These are phyloP conservation scores for Anthoscopus minutus DNA, from an alignment of 2,113 vertebrate genomes.

Conservation along the genomic window DNA sequence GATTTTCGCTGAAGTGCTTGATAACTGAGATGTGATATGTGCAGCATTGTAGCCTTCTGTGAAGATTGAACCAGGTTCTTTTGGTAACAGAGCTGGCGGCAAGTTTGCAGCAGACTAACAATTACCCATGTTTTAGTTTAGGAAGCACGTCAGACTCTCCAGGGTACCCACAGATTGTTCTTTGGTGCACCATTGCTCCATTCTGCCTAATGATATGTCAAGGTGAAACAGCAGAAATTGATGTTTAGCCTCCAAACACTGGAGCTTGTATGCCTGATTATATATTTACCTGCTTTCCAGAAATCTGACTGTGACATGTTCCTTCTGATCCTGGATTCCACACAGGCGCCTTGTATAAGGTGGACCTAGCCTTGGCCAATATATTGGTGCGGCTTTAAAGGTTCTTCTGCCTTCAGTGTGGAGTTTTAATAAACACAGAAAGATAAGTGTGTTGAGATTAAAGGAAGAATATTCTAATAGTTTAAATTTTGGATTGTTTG, in stretches of 20 bases:
- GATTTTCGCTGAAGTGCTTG: conserved; percentile 3
- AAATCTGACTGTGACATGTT: neutral
- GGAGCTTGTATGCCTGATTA: neutral
- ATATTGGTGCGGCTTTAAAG: neutral
- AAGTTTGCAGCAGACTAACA: neutral
- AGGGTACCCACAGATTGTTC: neutral
- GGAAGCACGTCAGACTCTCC: neutral
- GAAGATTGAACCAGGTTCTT: neutral
- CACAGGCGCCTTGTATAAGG: neutral
- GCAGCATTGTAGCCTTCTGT: neutral
- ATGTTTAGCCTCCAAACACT: neutral
- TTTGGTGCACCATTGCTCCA: neutral
- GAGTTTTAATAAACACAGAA: neutral
- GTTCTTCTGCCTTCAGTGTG: neutral
- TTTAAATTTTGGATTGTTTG: neutral
- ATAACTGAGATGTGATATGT: neutral
- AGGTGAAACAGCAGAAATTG: neutral
- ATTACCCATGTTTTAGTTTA: neutral
- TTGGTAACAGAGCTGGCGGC: neutral
- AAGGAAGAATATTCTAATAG: neutral
- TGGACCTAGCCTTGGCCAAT: neutral
- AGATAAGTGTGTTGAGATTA: neutral
- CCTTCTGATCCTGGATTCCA: neutral
- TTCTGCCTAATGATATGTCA: neutral
- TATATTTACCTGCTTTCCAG: neutral